A percentile compares a stretch with the other conserved stretches of the same genome.
Conservation (phyloP, 2,113 vertebrate species). For the Gadus macrocephalus region DNA sequence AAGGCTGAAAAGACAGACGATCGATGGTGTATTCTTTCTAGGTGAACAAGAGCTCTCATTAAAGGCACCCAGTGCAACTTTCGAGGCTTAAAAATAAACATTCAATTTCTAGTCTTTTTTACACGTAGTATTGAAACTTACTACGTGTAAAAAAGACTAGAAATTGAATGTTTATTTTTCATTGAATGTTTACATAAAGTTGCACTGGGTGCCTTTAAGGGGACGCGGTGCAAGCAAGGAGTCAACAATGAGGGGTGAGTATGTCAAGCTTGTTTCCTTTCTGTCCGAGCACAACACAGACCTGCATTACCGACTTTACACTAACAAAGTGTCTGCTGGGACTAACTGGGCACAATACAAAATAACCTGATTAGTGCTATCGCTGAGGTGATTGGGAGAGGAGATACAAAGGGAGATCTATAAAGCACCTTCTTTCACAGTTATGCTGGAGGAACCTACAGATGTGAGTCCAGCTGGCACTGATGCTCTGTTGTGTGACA, state of each 20-base stretch:
- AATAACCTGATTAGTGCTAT: constrained; percentile 11
- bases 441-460: constrained; percentile 13
- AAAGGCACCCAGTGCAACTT: too few relatives aligned
- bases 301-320: background rate
- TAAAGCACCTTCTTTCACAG: constrained; percentile 11
- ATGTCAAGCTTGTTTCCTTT: constrained; percentile 8
- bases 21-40: background rate
- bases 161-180: too few relatives aligned
- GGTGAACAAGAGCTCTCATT: constrained; percentile 3
- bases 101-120: too few relatives aligned
- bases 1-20: background rate
- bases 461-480: constrained; percentile 1
- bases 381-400: constrained; percentile 7
- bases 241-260: background rate
- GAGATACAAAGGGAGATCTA: constrained; percentile 3
- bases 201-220: too few relatives aligned
- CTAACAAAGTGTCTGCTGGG: constrained; percentile 9
- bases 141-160: too few relatives aligned
- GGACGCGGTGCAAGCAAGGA: background rate
- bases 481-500: constrained; percentile 3
- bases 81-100: too few relatives aligned
- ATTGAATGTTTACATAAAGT: too few relatives aligned
- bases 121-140: too few relatives aligned
- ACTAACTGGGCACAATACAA: constrained; percentile 4
- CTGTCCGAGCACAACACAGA: constrained; percentile 1